Conservation (phyloP, 2,797 vertebrate genomes). For the Cossypha heuglini region DNA sequence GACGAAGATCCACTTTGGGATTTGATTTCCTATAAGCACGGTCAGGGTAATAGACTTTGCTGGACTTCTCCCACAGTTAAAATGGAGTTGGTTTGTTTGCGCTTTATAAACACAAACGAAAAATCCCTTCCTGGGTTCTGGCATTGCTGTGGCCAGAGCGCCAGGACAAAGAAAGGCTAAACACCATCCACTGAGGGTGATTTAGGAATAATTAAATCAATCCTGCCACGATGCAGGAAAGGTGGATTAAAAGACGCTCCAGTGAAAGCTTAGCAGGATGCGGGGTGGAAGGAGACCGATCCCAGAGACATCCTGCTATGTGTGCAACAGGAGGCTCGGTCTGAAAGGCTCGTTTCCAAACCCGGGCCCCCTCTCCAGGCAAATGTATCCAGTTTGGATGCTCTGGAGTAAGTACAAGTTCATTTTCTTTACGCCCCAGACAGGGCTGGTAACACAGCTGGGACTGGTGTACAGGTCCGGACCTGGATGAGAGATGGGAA, state of each 20-base stretch:
- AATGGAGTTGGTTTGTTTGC: neutral
- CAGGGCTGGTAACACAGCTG: neutral
- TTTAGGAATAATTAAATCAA: slow-evolving; percentile 62
- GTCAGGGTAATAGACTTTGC: neutral
- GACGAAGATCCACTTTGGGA: neutral
- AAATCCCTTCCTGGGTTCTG: neutral
- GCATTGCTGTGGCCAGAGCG: neutral
- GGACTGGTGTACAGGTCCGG: neutral
- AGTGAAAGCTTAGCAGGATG: slow-evolving; percentile 34
- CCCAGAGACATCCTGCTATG: neutral
- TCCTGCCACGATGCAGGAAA: slow-evolving; percentile 20
- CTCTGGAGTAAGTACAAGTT: neutral
- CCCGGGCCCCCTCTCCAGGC: neutral
- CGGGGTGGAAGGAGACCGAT: neutral
- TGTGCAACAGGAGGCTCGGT: neutral
- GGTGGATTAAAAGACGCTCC: slow-evolving; percentile 48
- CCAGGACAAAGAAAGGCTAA: slow-evolving; percentile 27
- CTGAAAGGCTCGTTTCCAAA: neutral
- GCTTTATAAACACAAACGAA: neutral
- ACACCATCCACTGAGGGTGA: neutral
- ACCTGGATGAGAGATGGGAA: neutral
- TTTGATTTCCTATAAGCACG: neutral
- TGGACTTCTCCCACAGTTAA: neutral
- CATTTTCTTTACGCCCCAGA: neutral
- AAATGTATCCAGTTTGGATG: neutral